Evolutionary conservation across 2,113 vertebrate species (phyloP).

Genomic region (Calidris pugnax): DNA sequence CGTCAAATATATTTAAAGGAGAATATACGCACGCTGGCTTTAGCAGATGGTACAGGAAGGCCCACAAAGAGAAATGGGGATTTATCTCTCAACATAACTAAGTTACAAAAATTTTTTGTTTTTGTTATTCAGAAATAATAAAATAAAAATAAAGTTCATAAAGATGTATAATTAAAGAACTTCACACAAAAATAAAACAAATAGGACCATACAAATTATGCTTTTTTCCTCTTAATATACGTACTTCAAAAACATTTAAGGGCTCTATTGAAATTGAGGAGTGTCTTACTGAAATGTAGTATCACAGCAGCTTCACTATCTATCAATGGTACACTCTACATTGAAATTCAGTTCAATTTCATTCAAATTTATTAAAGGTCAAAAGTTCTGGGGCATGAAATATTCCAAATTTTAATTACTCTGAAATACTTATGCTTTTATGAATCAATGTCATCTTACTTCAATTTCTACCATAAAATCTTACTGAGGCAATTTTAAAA

Average conservation of each 20-base stretch:
- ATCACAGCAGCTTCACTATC: background rate
- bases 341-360: background rate
- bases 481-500: background rate
- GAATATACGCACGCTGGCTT: background rate
- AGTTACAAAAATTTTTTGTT: background rate
- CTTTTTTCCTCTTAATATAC: background rate
- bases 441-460: background rate
- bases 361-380: conserved; percentile 8
- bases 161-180: background rate
- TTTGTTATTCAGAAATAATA: background rate
- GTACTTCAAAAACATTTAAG: background rate
- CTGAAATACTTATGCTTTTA: background rate
- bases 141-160: background rate
- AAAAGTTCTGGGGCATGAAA: background rate
- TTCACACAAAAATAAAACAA: background rate
- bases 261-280: background rate
- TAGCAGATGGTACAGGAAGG: background rate
- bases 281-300: background rate
- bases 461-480: background rate
- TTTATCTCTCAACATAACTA: background rate
- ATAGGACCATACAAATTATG: background rate
- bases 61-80: background rate
- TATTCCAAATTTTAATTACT: background rate
- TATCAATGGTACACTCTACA: background rate
- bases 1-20: background rate